phyloP scores from a whole-genome alignment of 2,797 vertebrate genomes.

The Amphiprion clarkii region DNA sequence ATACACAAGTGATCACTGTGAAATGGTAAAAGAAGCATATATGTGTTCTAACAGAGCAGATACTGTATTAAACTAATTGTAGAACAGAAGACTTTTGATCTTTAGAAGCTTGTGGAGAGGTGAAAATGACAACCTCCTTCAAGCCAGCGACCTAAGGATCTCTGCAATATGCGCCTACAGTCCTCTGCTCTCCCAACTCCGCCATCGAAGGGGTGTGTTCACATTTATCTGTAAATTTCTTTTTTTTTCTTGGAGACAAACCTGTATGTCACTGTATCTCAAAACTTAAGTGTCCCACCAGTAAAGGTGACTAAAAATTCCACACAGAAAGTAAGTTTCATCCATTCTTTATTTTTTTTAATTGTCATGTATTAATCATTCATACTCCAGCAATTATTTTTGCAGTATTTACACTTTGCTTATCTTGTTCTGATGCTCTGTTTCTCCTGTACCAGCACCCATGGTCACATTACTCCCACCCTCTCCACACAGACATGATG shows the following conservation, averaged over 20 bases:
- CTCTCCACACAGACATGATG: not conserved
- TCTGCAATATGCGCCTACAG: not conserved
- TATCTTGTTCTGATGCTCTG: constrained; percentile 32
- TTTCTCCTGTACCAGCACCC: constrained; percentile 18
- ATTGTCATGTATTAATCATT: constrained; percentile 59
- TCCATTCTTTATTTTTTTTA: constrained; percentile 59
- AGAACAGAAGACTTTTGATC: too few species aligned
- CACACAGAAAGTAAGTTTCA: constrained; percentile 18
- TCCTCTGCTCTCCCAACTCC: not conserved
- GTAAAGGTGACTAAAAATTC: too few species aligned
- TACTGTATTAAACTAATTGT: too few species aligned
- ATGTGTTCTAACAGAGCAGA: too few species aligned
- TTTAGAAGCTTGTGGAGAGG: too few species aligned
- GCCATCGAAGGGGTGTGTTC: not conserved
- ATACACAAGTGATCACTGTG: too few species aligned
- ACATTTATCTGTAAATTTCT: not conserved
- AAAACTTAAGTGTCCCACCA: too few species aligned
- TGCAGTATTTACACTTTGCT: constrained; percentile 60
- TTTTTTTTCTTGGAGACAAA: too few species aligned
- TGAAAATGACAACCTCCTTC: not conserved
- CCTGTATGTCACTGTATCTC: too few species aligned
- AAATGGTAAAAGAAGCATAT: too few species aligned
- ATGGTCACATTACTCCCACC: not conserved
- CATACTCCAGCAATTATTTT: constrained; percentile 63
- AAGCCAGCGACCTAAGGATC: not conserved